Conservation (phyloP, 2,113 vertebrate species). For the Motacilla alba region DNA sequence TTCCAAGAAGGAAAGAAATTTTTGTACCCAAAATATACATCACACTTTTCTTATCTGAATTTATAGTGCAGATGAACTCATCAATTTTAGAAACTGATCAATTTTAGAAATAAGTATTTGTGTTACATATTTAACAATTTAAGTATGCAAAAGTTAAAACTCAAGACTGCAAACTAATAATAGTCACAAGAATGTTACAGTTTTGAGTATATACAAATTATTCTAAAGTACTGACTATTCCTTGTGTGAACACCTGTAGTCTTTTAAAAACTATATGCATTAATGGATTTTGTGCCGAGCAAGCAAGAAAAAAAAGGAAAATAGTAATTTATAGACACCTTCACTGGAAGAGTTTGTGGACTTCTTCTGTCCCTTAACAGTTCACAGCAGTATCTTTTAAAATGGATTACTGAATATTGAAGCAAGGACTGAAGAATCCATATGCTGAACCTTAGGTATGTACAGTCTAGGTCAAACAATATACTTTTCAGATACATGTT, state of each 20-base stretch:
- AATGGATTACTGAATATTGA: neutral
- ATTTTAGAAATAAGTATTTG: neutral
- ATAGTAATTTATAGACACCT: neutral
- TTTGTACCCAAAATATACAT: neutral
- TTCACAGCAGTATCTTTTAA: neutral
- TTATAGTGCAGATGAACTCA: neutral
- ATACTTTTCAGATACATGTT: neutral
- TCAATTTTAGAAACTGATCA: neutral
- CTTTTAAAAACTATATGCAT: neutral
- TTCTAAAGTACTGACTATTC: neutral
- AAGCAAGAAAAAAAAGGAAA: neutral
- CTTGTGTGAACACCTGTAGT: neutral
- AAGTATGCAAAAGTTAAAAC: neutral
- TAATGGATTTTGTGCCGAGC: neutral
- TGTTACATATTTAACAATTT: neutral
- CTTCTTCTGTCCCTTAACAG: neutral
- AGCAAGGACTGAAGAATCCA: neutral
- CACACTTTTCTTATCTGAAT: neutral
- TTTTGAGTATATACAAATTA: neutral
- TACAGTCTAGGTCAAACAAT: neutral
- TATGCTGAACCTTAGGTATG: neutral
- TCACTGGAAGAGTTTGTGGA: neutral
- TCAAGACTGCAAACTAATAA: neutral
- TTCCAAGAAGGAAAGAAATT: neutral
- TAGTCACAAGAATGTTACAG: neutral